A percentile compares a stretch with the other conserved stretches of the same genome.
These are phyloP conservation scores for Mellivora capensis DNA, from an alignment of 2,113 vertebrate genomes.

Conservation along the genomic window DNA sequence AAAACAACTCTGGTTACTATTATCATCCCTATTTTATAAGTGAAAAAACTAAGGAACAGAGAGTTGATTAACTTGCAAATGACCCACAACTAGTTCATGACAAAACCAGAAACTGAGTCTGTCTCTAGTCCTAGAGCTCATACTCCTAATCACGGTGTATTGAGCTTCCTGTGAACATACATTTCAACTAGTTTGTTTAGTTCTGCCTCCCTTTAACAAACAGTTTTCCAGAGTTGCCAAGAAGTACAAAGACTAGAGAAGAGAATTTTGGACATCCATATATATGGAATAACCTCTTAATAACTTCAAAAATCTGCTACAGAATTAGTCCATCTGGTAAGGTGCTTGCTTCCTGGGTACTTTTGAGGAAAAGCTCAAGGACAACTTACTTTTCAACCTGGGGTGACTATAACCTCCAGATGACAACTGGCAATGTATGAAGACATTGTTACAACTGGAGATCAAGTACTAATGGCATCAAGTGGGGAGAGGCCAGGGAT, in stretches of 20 bases:
- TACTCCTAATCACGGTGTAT: neutral
- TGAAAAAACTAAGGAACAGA: neutral
- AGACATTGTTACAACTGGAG: neutral
- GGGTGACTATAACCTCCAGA: neutral
- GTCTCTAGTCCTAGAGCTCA: neutral
- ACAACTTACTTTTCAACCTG: neutral
- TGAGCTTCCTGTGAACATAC: neutral
- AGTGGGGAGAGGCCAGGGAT: neutral
- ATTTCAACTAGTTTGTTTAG: neutral
- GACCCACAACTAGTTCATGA: neutral
- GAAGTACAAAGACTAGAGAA: neutral
- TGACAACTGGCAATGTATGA: neutral
- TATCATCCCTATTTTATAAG: neutral
- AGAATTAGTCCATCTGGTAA: neutral
- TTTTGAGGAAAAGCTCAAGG: neutral
- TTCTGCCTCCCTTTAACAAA: neutral
- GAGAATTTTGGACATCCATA: neutral
- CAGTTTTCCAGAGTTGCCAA: neutral
- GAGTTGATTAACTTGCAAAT: neutral
- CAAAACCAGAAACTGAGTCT: neutral
- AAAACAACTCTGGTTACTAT: neutral
- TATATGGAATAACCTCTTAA: neutral
- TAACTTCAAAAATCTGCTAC: neutral
- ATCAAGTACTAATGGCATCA: neutral
- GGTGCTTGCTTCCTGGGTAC: neutral